Conservation (phyloP, 2,113 vertebrate species). For the Vicugna pacos region DNA sequence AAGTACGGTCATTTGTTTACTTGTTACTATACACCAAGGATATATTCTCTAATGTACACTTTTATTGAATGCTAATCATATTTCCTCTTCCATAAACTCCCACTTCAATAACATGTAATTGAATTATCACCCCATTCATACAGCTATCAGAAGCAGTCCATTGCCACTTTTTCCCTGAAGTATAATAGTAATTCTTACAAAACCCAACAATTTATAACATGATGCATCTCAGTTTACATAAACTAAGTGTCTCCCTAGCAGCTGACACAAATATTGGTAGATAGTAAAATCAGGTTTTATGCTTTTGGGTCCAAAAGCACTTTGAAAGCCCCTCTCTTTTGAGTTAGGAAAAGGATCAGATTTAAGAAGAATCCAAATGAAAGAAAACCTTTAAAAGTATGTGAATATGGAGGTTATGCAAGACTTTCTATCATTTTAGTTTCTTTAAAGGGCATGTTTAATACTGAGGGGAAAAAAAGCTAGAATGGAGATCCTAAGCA, state of each 20-base stretch:
- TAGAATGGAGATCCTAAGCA: neutral
- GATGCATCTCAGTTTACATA: conserved; percentile 33
- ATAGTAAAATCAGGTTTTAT: neutral
- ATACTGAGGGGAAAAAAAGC: neutral
- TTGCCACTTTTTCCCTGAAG: neutral
- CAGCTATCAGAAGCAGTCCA: neutral
- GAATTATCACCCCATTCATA: neutral
- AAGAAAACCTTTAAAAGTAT: neutral
- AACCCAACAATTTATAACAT: neutral
- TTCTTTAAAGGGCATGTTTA: neutral
- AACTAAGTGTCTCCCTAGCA: neutral
- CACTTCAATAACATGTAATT: conserved; percentile 51
- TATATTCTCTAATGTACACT: neutral
- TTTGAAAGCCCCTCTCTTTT: neutral
- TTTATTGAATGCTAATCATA: conserved; percentile 15
- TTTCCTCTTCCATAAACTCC: conserved; percentile 46
- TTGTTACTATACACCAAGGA: conserved; percentile 18
- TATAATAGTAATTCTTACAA: conserved; percentile 34
- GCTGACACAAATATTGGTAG: neutral
- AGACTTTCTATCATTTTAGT: neutral
- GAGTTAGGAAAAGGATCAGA: neutral
- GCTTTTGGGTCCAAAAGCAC: neutral
- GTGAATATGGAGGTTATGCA: neutral
- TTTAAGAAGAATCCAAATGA: conserved; percentile 7
- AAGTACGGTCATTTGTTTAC: neutral